A percentile compares a stretch with the other conserved stretches of the same genome.
Conservation (phyloP, 2,888 invertebrate species). For the Arrhopalites spinosus region DNA sequence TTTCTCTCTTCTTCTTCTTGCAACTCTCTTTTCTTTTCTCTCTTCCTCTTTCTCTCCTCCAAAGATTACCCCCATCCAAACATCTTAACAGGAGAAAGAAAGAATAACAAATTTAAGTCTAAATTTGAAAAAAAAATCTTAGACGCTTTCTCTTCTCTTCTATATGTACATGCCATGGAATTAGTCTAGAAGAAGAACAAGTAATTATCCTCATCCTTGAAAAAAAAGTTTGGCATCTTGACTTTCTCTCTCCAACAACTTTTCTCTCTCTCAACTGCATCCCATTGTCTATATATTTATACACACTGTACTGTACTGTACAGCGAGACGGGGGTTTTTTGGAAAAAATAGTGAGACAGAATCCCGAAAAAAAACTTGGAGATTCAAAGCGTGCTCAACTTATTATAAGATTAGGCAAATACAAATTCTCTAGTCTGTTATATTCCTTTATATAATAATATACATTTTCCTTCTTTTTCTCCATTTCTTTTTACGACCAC, state of each 20-base stretch:
- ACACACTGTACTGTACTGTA: too few relatives aligned
- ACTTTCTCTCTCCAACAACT: background rate
- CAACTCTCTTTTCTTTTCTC: background rate
- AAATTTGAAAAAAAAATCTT: slow-evolving; percentile 9
- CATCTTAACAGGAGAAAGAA: background rate
- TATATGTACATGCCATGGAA: background rate
- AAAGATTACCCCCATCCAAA: background rate
- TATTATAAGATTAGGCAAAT: background rate
- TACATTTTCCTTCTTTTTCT: too few relatives aligned
- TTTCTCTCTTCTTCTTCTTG: background rate
- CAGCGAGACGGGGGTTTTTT: too few relatives aligned
- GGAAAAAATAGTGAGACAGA: background rate
- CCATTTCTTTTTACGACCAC: too few relatives aligned
- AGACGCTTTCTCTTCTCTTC: background rate
- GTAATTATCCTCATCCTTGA: background rate
- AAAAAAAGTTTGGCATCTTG: background rate
- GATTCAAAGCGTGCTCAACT: background rate
- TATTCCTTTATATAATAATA: too few relatives aligned
- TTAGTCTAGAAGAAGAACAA: slow-evolving; percentile 9
- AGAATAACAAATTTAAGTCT: background rate
- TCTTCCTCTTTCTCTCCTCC: slow-evolving; percentile 3
- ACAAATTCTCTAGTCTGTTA: background rate
- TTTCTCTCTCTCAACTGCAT: background rate
- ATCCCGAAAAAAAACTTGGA: background rate
- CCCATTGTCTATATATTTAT: background rate